Evolutionary conservation across 1,140 invertebrate species (phyloP), one percentile per base, ranked within the genome.

Genomic region (Leptinotarsa defecta): DNA sequence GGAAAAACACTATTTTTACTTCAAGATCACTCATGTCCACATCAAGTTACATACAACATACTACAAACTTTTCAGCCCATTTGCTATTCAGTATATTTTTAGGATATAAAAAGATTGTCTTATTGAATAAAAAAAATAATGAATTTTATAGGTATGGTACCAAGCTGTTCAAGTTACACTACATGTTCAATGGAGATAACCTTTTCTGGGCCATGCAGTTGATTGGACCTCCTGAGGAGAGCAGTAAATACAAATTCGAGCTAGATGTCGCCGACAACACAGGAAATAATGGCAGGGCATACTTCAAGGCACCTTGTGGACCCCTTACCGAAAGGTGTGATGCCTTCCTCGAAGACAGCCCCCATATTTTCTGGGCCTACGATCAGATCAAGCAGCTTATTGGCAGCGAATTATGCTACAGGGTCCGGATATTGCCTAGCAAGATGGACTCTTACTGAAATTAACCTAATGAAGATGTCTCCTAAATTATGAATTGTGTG

Each of bases 111-210:
- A 1, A 43, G 34, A 11, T 43, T 43, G 34, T 43, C 2, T 0
- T 43, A 43, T 11, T 43, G 2, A 43, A 43, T 43, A 11, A 43
- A 43, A 8, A 43, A 43, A 11, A 43, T 43, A 11, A 43, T 43
- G 3, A 43, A 43, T 43, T 11, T 43, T 3, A 8, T 57, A 63
- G 52, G 68, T 69, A 20, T 3, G 52, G 20, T 6, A 57, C 24
- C 3, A 27, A 57, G 6, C 48, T 79, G n/a, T 79, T 79, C 64
- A 77, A 65, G 27, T n/a, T 79, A 20, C 68, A 75, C 68, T 79
- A 71, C 24, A 13, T 61, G 13, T 76, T 68, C 74, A 3, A 34
- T 3, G 48, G 71, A 15, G n/a, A 74, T 17, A 22, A 52, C 15
- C 75, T 77, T 63, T 52, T 27, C 27, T 79, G 70, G 65, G 20